Evolutionary conservation across 1,140 invertebrate species (phyloP).

Genomic region (Araneus ventricosus): DNA sequence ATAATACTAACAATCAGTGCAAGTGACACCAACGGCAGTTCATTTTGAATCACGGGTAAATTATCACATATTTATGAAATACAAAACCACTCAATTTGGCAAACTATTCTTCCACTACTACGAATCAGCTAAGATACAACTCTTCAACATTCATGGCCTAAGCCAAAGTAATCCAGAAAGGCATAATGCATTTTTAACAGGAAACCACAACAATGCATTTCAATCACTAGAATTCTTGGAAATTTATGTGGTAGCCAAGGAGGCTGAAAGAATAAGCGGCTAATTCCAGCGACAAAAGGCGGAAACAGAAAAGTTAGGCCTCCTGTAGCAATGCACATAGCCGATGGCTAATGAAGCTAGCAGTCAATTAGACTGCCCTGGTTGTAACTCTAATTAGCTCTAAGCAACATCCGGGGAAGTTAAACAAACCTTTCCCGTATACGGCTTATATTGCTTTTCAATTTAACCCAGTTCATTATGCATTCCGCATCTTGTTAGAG

Average conservation of each 20-base stretch:
- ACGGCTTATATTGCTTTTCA: conserved; percentile 45
- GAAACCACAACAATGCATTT: not conserved
- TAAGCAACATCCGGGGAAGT: not conserved
- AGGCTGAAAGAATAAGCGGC: not conserved
- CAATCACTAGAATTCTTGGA: not conserved
- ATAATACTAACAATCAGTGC: no score
- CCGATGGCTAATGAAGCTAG: conserved; percentile 40
- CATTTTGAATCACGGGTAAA: not conserved
- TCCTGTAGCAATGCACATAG: conserved; percentile 16
- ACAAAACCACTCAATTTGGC: not conserved
- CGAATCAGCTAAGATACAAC: not conserved
- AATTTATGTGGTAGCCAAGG: not conserved
- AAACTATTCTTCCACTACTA: not conserved
- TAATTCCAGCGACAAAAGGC: not conserved
- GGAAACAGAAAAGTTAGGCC: conserved; percentile 29
- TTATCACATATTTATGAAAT: not conserved
- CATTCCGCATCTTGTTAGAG: conserved; percentile 8
- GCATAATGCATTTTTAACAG: not conserved
- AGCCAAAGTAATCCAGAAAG: not conserved
- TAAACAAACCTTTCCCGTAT: conserved; percentile 46
- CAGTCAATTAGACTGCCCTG: conserved; percentile 20
- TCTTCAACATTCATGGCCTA: not conserved
- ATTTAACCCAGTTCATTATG: conserved; percentile 56
- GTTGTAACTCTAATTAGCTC: conserved; percentile 50
- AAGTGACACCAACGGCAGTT: no score